These are phyloP conservation scores for Anticlea derivata DNA, from an alignment of 2,888 invertebrate genomes.

Conservation along the genomic window DNA sequence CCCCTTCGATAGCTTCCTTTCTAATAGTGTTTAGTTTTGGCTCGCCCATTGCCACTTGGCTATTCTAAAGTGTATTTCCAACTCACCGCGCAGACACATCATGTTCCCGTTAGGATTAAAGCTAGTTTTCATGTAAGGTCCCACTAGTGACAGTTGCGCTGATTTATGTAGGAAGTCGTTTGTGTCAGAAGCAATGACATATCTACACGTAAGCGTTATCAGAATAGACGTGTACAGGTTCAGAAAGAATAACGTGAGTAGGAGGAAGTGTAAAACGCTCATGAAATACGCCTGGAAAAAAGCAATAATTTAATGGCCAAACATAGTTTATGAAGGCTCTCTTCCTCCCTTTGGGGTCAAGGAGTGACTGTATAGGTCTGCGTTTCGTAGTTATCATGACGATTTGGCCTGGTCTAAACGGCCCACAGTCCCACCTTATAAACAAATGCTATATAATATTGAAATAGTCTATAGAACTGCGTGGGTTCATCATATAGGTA, in stretches of 20 bases:
- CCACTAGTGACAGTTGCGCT: slow-evolving; percentile 43
- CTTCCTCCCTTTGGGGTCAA: too few relatives aligned
- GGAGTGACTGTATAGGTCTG: too few relatives aligned
- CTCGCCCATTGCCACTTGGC: background rate
- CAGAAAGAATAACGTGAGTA: slow-evolving; percentile 73
- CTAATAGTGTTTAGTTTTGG: background rate
- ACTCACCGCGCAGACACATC: slow-evolving; percentile 64
- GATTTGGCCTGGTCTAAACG: background rate
- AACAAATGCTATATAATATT: background rate
- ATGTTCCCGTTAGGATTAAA: slow-evolving; percentile 66
- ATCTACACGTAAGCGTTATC: slow-evolving; percentile 70
- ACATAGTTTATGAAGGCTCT: too few relatives aligned
- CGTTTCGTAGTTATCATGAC: too few relatives aligned
- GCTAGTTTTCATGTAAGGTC: slow-evolving; percentile 52
- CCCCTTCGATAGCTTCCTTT: background rate
- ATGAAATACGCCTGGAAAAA: slow-evolving; percentile 73
- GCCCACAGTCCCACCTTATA: background rate
- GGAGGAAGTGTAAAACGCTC: slow-evolving; percentile 75
- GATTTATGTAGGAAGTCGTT: slow-evolving; percentile 53
- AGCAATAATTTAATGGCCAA: background rate
- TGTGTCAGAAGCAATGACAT: slow-evolving; percentile 52
- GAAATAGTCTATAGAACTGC: background rate
- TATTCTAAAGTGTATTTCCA: background rate
- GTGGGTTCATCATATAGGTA: slow-evolving; percentile 10
- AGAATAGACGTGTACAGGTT: slow-evolving; percentile 73